Evolutionary conservation across 1,140 invertebrate genomes (phyloP), one percentile per base, ranked within the genome.

Genomic region (Bemisia tabaci): DNA sequence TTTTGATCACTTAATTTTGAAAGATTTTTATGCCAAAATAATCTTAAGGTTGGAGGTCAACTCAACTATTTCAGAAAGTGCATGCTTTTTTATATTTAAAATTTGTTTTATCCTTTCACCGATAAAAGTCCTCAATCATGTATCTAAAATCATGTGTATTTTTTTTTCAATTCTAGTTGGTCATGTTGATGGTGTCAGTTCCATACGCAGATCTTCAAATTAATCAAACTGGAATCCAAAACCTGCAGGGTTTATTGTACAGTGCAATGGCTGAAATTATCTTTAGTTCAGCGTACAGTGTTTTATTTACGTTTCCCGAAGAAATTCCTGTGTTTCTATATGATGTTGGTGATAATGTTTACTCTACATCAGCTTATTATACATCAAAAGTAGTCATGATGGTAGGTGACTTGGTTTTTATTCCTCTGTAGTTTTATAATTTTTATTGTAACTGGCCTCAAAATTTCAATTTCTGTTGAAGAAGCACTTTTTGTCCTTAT

Each of bases 201-300:
- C 77, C 81, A 62, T 80, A 82, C 39, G 77, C 83, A 22, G 80
- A 79, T 62, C 70, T 71, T 2, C 58, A 58, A 64, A 60, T 85
- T 23, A 77, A 82, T 72, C 84, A 86, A 74, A 78, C 79, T 0
- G 82, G 83, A 64, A 86, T 88, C 60, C 86, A 88, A 75, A 87
- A 86, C 74, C 79, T 87, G 21, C 82, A 87, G 74, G 87, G 86
- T 63, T 78, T 86, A 0, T 72, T 87, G 65, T 87, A 87, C 75
- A 78, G 86, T 22, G 82, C 85, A 59, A 81, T 87, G 23, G 83
- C 85, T 1, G 87, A 89, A 74, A 85, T 85, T 1, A 84, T 85
- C 65, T 89, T 88, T 72, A 83, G 84, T 11, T 85, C 83, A 70
- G 82, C 85, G 68, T 88, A 88, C 73, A 78, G 80, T 1, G 84